Evolutionary conservation across 2,797 vertebrate genomes (phyloP), one percentile per base, ranked within the genome.

Genomic region (Hyperoplus lanceolatus): DNA sequence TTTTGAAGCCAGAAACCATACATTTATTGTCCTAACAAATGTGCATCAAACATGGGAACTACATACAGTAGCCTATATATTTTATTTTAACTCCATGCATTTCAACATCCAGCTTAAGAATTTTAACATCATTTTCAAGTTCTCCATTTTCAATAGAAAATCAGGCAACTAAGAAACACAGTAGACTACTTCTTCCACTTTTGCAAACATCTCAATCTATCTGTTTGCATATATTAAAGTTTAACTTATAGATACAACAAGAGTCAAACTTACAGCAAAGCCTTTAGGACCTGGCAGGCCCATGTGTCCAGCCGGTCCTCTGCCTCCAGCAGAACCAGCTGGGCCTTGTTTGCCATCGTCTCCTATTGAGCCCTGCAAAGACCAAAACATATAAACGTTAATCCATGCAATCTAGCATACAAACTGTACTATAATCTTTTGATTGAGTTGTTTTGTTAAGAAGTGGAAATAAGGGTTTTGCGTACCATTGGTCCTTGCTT

Each of bases 231-330:
- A 0, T 46, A 14, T 42, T n/a, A 8, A 43, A 50, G 12, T 29
- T 36, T 0, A 11, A 6, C 14, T 29, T 15, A 2, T 16, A 6
- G 21, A 36, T 58, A 14, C 53, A 61, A 36, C 9, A 7, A 18
- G 16, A 43, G 48, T 66, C 2, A 13, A 15, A 92, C 97, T 97
- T 92, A 99, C 98, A 92, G 95, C 94, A 36, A 97, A 95, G 73
- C 98, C 98, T 94, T 98, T 99, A 41, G 98, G 97, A 80, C 98
- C 98, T 0, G 97, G 96, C 66, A 97, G 95, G 45, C 98, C 98
- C 98, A 99, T 98, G 1, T 93, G 77, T 55, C 98, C 98, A 50
- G 96, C 92, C 70, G 92, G 73, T 6, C 98, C 98, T 91, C 97
- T 92, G 87, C 94, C 95, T 76, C 98, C 98, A 21, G 90, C 86